These are phyloP conservation scores for Chloropsis cyanopogon DNA, from an alignment of 2,113 vertebrate genomes.

Conservation along the genomic window DNA sequence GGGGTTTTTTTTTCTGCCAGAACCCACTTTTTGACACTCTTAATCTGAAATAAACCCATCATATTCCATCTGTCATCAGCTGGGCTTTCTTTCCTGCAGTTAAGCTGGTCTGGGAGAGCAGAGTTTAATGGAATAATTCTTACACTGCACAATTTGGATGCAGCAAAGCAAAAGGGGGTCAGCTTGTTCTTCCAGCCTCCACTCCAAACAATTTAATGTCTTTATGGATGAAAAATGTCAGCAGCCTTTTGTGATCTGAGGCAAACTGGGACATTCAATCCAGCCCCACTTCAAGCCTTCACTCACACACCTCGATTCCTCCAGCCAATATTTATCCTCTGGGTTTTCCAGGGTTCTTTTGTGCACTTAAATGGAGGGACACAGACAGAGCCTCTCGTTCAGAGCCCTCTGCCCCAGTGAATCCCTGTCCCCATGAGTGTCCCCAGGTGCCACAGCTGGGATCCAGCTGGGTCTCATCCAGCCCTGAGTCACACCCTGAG, in stretches of 20 bases:
- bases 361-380: fast-evolving
- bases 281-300: not conserved
- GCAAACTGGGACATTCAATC: not conserved
- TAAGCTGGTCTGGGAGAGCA: not conserved
- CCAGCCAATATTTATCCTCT: not conserved
- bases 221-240: not conserved
- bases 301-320: not conserved
- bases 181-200: conserved; percentile 10
- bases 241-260: conserved; percentile 1
- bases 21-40: not conserved
- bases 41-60: not conserved
- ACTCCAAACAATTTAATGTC: not conserved
- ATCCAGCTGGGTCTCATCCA: not conserved
- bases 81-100: not conserved
- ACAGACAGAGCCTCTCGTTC: not conserved
- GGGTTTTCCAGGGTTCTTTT: not conserved
- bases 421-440: fast-evolving
- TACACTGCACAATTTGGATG: not conserved
- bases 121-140: not conserved
- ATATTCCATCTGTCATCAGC: not conserved
- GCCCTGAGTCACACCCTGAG: fast-evolving
- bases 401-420: not conserved
- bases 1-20: not conserved
- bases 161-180: conserved; percentile 22
- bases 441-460: fast-evolving